Conservation (phyloP, 2,888 invertebrate genomes). For the Lycaena phlaeas region DNA sequence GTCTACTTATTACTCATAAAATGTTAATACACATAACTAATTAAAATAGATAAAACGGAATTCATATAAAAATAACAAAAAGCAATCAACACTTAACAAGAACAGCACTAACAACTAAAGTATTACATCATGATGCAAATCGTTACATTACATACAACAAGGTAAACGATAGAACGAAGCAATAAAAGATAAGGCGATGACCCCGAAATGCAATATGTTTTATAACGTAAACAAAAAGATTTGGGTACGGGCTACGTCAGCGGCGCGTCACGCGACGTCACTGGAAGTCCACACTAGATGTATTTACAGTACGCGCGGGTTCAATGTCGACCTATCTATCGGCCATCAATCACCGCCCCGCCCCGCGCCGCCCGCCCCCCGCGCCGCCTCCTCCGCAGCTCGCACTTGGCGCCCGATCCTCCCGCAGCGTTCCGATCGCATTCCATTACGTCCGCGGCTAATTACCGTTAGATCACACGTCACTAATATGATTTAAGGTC, state of each 20-base stretch:
- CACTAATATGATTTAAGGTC: too few relatives aligned
- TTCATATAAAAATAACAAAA: too few relatives aligned
- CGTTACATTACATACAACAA: constrained; percentile 5
- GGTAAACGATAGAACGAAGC: constrained; percentile 37
- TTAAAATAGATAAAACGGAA: too few relatives aligned
- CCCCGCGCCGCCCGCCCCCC: constrained; percentile 16
- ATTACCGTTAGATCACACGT: constrained; percentile 15
- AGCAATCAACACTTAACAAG: too few relatives aligned
- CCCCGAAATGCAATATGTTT: constrained; percentile 60
- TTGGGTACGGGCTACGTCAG: constrained; percentile 58
- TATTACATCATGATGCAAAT: too few relatives aligned
- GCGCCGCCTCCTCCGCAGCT: constrained; percentile 14
- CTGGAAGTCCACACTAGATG: constrained; percentile 63
- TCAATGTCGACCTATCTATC: constrained; percentile 70
- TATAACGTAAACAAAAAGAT: constrained; percentile 68
- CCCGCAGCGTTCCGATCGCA: constrained; percentile 5
- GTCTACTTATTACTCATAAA: too few relatives aligned
- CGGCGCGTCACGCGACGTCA: constrained; percentile 58
- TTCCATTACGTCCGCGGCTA: constrained; percentile 12
- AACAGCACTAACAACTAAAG: too few relatives aligned
- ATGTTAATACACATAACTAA: too few relatives aligned
- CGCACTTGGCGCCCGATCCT: constrained; percentile 6
- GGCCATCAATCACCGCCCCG: constrained; percentile 60
- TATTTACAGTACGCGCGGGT: constrained; percentile 56
- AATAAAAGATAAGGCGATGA: constrained; percentile 63